Percentiles rank a stretch among this genome's conserved stretches.
Conservation (phyloP, 2,888 invertebrate genomes). For the Xestobium rufovillosum region DNA sequence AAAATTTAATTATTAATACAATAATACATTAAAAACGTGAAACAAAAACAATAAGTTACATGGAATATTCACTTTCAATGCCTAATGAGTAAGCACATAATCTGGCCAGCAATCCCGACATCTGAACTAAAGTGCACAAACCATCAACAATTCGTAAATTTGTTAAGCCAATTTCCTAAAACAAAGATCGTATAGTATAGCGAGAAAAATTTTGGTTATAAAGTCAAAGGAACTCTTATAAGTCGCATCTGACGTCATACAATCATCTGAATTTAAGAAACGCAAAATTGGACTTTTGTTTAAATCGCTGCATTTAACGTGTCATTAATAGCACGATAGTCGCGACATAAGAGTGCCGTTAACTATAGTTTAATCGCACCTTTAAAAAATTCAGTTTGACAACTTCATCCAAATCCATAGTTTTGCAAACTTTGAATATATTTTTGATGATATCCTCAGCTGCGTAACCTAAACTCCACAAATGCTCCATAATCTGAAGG, state of each 20-base stretch:
- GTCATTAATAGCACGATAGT: too few relatives aligned
- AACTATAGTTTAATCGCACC: conserved; percentile 41
- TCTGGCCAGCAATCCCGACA: conserved; percentile 81
- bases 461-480: conserved; percentile 93
- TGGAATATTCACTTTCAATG: too few relatives aligned
- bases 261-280: not conserved
- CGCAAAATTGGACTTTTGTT: not conserved
- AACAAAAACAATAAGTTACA: too few relatives aligned
- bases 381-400: conserved; percentile 79
- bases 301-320: too few relatives aligned
- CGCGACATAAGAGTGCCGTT: too few relatives aligned
- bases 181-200: too few relatives aligned
- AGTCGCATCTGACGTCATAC: too few relatives aligned
- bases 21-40: too few relatives aligned
- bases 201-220: too few relatives aligned
- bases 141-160: conserved; percentile 91
- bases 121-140: conserved; percentile 76
- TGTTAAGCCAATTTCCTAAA: conserved; percentile 79
- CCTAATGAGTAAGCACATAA: conserved; percentile 60
- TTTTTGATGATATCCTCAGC: conserved; percentile 95
- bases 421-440: conserved; percentile 90
- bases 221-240: too few relatives aligned
- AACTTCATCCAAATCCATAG: conserved; percentile 70
- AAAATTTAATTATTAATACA: too few relatives aligned
- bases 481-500: conserved; percentile 67